These are phyloP conservation scores for Phaethornis superciliosus DNA, from an alignment of 2,113 vertebrate species.

Conservation along the genomic window DNA sequence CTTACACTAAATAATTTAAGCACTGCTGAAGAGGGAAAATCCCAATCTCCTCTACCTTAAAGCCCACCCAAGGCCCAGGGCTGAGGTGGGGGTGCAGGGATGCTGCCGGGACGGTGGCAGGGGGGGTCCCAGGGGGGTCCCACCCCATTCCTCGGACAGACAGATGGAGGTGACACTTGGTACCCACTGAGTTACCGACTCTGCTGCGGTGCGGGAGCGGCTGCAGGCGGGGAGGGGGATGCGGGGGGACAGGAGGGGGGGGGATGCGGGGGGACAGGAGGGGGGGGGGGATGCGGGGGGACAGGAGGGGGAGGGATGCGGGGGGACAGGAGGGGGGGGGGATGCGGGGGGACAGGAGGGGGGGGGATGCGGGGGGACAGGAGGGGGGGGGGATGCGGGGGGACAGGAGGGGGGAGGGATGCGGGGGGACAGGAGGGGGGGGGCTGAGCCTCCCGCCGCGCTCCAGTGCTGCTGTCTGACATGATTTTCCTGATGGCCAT, in stretches of 20 bases:
- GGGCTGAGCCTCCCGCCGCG: background rate
- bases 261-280: rapidly evolving
- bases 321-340: rapidly evolving
- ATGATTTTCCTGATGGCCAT: background rate
- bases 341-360: rapidly evolving
- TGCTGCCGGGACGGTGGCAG: rapidly evolving
- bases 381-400: rapidly evolving
- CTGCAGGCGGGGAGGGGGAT: background rate
- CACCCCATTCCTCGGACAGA: rapidly evolving
- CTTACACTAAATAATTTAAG: background rate
- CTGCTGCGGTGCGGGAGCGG: background rate
- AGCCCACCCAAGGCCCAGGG: too few species aligned
- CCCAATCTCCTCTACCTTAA: background rate
- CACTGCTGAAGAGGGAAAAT: rapidly evolving
- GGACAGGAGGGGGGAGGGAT: rapidly evolving
- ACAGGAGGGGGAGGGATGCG: too few species aligned
- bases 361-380: too few species aligned
- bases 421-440: background rate
- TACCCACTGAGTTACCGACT: rapidly evolving
- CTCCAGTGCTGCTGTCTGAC: constrained; percentile 34
- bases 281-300: rapidly evolving
- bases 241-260: rapidly evolving
- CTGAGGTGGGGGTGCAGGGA: background rate
- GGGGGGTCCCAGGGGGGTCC: background rate
- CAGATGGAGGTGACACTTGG: rapidly evolving